Base-by-base conservation (phyloP, 2,113 vertebrate species). In the Xiphophorus couchianus region DNA sequence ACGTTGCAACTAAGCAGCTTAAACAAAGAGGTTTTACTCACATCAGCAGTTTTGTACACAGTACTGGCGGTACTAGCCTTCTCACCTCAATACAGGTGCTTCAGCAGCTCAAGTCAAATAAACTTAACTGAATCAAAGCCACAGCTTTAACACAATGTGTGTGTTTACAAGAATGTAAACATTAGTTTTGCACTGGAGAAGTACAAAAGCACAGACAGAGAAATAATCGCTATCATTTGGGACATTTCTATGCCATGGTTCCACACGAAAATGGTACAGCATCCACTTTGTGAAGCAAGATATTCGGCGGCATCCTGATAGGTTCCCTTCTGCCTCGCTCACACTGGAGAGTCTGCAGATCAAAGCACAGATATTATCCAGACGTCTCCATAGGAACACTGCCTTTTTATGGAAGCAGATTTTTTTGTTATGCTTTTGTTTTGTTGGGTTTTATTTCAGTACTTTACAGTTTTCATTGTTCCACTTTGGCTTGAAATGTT, bases 121-220 rank as follows among this genome's bases (percentile, higher is more conserved):
- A 48, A 48, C 44, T 48, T 48, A 48, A 48, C 44, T n/a, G 6
- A 66, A 28, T 12, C 28, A 74, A 74, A 84, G 78, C 71, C 37
- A 27, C 54, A 78, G 64, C 58, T 81, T 73, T 48, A 28, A 77
- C 35, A 75, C 4, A 48, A 7, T 15, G 12, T 74, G 54, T 74
- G 62, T 76, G 84, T 89, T 82, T 71, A 86, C 85, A 39, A 86
- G 4, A 83, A 90, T 2, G 88, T 88, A 86, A 90, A 88, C 86
- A 88, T 73, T 62, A 72, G 62, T 33, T 75, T 69, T 11, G 54
- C 65, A 67, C 75, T 81, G 65, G 73, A 81, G 22, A 73, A 81
- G 73, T 86, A 75, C 66, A 72, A 64, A 25, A 69, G 33, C 62
- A 81, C 67, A 66, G 9, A 78, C 58, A 69, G 11, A 10, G 14